These are phyloP conservation scores for Oreotragus oreotragus DNA, from an alignment of 2,113 vertebrate species.

Conservation along the genomic window DNA sequence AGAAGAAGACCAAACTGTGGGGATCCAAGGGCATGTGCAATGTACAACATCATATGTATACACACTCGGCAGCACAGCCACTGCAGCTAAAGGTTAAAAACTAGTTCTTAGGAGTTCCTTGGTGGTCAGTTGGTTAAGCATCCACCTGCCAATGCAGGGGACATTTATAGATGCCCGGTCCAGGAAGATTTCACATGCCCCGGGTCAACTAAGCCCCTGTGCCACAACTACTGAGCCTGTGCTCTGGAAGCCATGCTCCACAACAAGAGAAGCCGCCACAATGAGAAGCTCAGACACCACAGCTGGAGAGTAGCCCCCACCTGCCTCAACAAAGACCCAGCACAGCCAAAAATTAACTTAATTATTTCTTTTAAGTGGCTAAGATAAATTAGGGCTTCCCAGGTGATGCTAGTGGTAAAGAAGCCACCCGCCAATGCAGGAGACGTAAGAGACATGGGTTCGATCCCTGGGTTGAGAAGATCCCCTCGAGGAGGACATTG, in stretches of 20 bases:
- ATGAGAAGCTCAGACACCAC: not conserved
- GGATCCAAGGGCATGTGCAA: slow-evolving; percentile 92
- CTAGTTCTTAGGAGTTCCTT: not conserved
- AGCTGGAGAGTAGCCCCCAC: not conserved
- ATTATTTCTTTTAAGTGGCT: not conserved
- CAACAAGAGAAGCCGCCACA: not conserved
- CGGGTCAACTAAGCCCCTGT: not conserved
- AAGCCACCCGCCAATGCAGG: not conserved
- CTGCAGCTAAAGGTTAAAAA: slow-evolving; percentile 98
- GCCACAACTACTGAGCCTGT: not conserved
- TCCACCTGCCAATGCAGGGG: not conserved
- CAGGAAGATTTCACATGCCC: not conserved
- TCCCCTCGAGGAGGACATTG: not conserved
- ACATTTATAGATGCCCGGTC: not conserved
- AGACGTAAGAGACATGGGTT: not conserved
- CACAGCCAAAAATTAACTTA: not conserved
- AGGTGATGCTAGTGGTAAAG: not conserved
- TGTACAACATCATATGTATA: slow-evolving; percentile 99
- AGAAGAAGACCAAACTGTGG: slow-evolving; percentile 89
- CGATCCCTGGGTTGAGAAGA: not conserved
- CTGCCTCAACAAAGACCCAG: not conserved
- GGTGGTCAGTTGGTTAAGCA: not conserved
- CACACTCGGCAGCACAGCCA: slow-evolving; percentile 93
- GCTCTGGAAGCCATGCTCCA: not conserved
- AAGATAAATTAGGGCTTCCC: not conserved